Base-by-base conservation (phyloP, 1,140 invertebrate genomes). In the Apis mellifera region DNA sequence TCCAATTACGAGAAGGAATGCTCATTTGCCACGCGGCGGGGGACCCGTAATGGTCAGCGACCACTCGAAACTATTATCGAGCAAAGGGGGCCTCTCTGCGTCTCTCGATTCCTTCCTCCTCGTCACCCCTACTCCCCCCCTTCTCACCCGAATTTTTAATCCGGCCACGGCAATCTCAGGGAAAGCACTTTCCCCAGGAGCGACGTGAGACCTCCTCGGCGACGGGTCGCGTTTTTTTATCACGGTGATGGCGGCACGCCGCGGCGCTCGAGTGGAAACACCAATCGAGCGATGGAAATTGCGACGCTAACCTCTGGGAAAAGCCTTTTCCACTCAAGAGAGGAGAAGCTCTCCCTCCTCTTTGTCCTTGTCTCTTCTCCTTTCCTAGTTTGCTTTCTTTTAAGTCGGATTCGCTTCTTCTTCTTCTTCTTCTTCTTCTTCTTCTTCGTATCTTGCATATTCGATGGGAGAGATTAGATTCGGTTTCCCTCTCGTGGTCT, bases 1-100 rank as follows among this genome's bases (percentile, higher is more conserved):
- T 89, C 84, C 89, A 90, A 90, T 90, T 90, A 90, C 89, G 83
- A 87, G 83, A 75, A 90, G 89, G 89, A 90, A 90, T 90, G 89
- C 89, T 90, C 89, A 90, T 90, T 90, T 90, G 85, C 70, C 76
- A 81, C 86, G 65, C 89, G 80, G n/a, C 86, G 80, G 89, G 89
- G 85, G 86, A 82, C 82, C 82, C 73, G 70, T 90, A 90, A 90
- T 88, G 89, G 89, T 86, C 89, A 88, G 84, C 84, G 76, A 86
- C 82, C 88, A 89, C 88, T 90, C 86, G 80, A 90, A 89, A 89
- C 89, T 90, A 89, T 90, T 90, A 90, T 90, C 86, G 84, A 88
- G 48, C 86, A 23, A 60, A 50, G 65, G 74, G 60, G 70, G n/a
- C 64, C 50, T 32, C 50, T 32, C 11, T 17, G 50, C 12, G 9